Percentiles rank a stretch among this genome's conserved stretches.
These are phyloP conservation scores for Siderastrea radians DNA, from an alignment of 92 coral and sea anemone genomes.

Conservation along the genomic window DNA sequence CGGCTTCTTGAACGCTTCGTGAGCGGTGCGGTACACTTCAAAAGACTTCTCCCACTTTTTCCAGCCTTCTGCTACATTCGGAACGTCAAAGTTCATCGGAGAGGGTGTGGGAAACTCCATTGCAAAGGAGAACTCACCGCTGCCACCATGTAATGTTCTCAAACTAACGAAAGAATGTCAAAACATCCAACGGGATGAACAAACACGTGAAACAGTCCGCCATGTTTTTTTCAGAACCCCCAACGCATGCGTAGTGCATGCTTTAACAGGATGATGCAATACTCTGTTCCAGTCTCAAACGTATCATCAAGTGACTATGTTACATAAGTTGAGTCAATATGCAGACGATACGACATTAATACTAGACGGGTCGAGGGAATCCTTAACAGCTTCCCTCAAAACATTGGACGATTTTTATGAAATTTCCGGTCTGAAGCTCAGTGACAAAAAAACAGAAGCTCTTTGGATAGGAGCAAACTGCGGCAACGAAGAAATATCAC, in stretches of 20 bases:
- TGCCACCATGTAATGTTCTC: slow-evolving; percentile 2
- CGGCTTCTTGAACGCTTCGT: slow-evolving; percentile 1
- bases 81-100: not conserved
- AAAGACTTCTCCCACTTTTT: slow-evolving; percentile 1
- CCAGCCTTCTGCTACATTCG: slow-evolving; percentile 1
- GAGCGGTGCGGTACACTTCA: slow-evolving; percentile 1
- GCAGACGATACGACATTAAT: too few species aligned
- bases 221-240: not conserved
- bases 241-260: slow-evolving; percentile 4
- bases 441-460: too few species aligned
- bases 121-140: not conserved
- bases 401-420: too few species aligned
- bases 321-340: too few species aligned
- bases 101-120: slow-evolving; percentile 7
- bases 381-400: too few species aligned
- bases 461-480: too few species aligned
- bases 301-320: not conserved
- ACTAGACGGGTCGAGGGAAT: too few species aligned
- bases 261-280: slow-evolving; percentile 6
- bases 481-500: too few species aligned
- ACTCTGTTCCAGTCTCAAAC: slow-evolving; percentile 1
- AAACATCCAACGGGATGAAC: not conserved
- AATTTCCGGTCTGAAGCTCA: too few species aligned
- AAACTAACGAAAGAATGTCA: not conserved
- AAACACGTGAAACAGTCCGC: not conserved